A percentile compares a stretch with the other conserved stretches of the same genome.
phyloP scores from a whole-genome alignment of 1,140 invertebrate genomes.

The Ylistrum balloti region DNA sequence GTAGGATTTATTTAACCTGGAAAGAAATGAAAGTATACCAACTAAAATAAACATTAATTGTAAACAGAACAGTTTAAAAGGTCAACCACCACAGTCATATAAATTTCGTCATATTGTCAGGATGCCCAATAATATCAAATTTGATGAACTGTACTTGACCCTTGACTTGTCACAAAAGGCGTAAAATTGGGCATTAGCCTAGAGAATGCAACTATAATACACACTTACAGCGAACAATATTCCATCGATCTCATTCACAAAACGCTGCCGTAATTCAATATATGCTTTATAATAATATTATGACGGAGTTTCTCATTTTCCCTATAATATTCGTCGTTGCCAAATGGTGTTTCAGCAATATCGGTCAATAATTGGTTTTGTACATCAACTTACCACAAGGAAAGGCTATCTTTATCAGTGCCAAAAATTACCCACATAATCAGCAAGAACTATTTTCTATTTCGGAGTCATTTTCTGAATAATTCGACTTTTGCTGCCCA shows the following conservation, averaged over 20 bases:
- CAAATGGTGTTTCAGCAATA: not conserved
- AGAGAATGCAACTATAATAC: not conserved
- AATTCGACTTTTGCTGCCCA: too few relatives aligned
- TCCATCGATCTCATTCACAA: not conserved
- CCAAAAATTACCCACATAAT: too few relatives aligned
- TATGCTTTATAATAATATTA: not conserved
- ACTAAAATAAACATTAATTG: too few relatives aligned
- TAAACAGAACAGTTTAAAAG: too few relatives aligned
- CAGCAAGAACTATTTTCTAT: too few relatives aligned
- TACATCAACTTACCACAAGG: not conserved
- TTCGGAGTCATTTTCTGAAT: too few relatives aligned
- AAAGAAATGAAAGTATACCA: too few relatives aligned
- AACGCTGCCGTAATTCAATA: not conserved
- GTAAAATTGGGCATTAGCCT: too few relatives aligned
- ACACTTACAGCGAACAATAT: not conserved
- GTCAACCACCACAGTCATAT: too few relatives aligned
- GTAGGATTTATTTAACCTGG: conserved; percentile 75
- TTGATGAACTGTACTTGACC: not conserved
- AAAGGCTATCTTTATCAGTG: too few relatives aligned
- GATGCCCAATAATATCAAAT: too few relatives aligned
- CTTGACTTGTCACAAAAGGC: not conserved
- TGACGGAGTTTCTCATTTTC: not conserved
- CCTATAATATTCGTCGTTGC: not conserved
- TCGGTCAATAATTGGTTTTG: not conserved
- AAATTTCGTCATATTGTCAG: too few relatives aligned